A percentile compares a stretch with the other conserved stretches of the same genome.
Conservation (phyloP, 2,797 vertebrate genomes). For the Bradypodion ventrale region DNA sequence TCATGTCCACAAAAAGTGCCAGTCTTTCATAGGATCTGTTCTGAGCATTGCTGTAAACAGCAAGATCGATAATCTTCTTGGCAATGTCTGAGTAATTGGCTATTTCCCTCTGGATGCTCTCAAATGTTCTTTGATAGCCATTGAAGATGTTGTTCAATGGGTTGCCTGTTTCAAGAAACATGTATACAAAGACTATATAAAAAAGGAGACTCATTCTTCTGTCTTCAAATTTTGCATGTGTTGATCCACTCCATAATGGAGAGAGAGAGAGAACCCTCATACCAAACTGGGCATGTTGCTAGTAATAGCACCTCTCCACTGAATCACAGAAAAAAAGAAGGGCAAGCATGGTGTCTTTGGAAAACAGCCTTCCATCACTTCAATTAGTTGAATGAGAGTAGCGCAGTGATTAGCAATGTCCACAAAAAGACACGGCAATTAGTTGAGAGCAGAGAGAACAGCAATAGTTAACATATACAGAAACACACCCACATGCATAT, state of each 20-base stretch:
- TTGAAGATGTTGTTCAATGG: slow-evolving; percentile 41
- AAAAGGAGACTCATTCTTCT: slow-evolving; percentile 67
- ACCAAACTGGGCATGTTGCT: no score
- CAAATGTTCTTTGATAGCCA: slow-evolving; percentile 53
- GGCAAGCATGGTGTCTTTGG: no score
- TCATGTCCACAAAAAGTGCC: slow-evolving; percentile 84
- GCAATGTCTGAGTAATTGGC: slow-evolving; percentile 81
- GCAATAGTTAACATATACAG: no score
- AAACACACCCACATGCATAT: no score
- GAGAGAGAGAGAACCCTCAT: no score
- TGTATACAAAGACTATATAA: slow-evolving; percentile 52
- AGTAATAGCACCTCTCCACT: no score
- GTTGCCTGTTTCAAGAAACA: slow-evolving; percentile 62
- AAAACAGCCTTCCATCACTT: no score
- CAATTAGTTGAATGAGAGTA: no score
- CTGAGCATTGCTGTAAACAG: slow-evolving; percentile 85
- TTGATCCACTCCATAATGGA: no score
- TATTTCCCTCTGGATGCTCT: slow-evolving; percentile 80
- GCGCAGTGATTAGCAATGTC: no score
- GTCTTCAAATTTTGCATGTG: slow-evolving; percentile 36
- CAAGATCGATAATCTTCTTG: slow-evolving; percentile 87
- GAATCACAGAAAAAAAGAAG: background rate
- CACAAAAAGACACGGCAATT: no score
- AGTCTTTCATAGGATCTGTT: slow-evolving; percentile 91
- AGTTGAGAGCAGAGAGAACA: no score